phyloP scores from a whole-genome alignment of 2,888 invertebrate genomes.

The Synergus japonicus region DNA sequence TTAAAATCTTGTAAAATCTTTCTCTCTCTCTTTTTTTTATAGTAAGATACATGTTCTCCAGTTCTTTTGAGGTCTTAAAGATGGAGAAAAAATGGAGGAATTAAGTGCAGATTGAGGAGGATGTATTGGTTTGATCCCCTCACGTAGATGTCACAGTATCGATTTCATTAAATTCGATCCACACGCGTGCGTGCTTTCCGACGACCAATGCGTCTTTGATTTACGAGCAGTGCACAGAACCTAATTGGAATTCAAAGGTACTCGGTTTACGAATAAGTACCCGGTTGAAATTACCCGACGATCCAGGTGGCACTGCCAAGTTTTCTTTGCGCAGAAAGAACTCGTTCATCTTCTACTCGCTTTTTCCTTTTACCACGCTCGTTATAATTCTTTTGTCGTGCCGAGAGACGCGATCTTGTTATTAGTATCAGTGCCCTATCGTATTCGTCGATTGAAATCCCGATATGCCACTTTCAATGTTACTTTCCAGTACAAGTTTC shows the following conservation, averaged over 20 bases:
- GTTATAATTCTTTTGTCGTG: constrained; percentile 32
- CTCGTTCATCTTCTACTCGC: constrained; percentile 40
- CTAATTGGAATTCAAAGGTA: constrained; percentile 62
- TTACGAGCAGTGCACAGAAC: constrained; percentile 46
- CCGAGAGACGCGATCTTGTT: constrained; percentile 6
- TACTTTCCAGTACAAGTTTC: constrained; percentile 13
- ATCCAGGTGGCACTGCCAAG: constrained; percentile 43
- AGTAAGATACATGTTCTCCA: not conserved
- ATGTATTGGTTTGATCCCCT: constrained; percentile 10
- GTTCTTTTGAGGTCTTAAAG: not conserved
- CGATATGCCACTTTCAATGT: not conserved
- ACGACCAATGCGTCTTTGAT: constrained; percentile 45
- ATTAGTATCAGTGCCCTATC: constrained; percentile 23
- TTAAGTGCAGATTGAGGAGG: not conserved
- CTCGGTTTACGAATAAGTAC: constrained; percentile 35
- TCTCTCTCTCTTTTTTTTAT: too few relatives aligned
- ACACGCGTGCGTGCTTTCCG: constrained; percentile 49
- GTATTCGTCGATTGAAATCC: not conserved
- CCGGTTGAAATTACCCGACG: constrained; percentile 14
- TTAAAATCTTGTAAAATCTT: too few relatives aligned
- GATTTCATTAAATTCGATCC: constrained; percentile 58
- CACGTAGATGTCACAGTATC: constrained; percentile 40
- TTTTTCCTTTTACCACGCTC: constrained; percentile 39
- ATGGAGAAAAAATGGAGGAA: not conserved
- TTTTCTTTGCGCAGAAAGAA: constrained; percentile 20